Conservation (phyloP, 2,888 invertebrate species). For the Eristalinus sepulchralis region DNA sequence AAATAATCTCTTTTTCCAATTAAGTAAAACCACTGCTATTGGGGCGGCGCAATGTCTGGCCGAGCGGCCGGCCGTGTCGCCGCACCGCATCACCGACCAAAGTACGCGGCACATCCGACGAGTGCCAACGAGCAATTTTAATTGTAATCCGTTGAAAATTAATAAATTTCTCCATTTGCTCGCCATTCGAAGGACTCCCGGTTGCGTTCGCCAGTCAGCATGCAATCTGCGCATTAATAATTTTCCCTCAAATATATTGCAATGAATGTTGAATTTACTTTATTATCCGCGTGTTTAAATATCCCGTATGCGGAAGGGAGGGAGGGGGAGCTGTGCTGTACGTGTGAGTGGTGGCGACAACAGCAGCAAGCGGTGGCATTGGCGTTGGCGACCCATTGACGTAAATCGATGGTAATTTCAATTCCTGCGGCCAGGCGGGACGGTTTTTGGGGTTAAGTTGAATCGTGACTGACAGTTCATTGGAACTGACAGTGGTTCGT, state of each 20-base stretch:
- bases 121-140: constrained; percentile 20
- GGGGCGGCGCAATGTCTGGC: neutral
- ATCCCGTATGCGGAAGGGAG: neutral
- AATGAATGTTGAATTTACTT: constrained; percentile 56
- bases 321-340: neutral
- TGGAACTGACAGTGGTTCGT: constrained; percentile 37
- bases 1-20: constrained; percentile 3
- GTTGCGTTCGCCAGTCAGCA: neutral
- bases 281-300: constrained; percentile 33
- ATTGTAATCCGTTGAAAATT: constrained; percentile 50
- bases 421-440: neutral
- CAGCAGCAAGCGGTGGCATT: neutral
- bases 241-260: constrained; percentile 24
- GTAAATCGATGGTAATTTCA: constrained; percentile 33
- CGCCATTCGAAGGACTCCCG: neutral
- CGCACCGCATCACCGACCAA: neutral
- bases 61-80: neutral
- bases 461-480: constrained; percentile 39
- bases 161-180: constrained; percentile 36
- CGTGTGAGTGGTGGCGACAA: neutral
- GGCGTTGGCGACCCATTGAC: constrained; percentile 24
- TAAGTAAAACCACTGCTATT: neutral
- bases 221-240: constrained; percentile 29
- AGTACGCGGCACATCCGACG: neutral
- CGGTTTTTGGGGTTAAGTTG: neutral